Evolutionary conservation across 1,140 invertebrate species (phyloP).

Genomic region (Conus ventricosus): DNA sequence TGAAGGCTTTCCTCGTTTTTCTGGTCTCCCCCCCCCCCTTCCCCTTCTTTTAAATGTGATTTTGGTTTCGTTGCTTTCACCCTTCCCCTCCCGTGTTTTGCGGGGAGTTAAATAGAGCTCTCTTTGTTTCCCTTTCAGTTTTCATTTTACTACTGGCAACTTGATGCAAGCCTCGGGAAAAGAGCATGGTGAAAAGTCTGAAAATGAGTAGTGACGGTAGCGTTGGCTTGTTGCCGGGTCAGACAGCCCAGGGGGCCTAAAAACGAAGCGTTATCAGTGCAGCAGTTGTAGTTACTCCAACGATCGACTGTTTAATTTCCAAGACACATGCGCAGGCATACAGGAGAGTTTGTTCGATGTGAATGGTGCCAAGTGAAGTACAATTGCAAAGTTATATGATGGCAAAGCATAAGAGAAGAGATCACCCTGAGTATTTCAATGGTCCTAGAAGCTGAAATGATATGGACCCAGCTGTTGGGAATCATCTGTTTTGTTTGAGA

Average conservation of each 20-base stretch:
- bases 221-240: not conserved
- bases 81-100: not conserved
- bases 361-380: conserved; percentile 34
- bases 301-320: conserved; percentile 34
- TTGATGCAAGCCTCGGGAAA: not conserved
- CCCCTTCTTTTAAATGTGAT: too few species aligned
- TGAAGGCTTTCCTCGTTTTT: not conserved
- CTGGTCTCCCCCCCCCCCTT: too few species aligned
- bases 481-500: too few species aligned
- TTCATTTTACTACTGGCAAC: conserved; percentile 7
- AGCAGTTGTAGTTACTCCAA: conserved; percentile 18
- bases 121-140: conserved; percentile 25
- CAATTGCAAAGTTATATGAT: conserved; percentile 42
- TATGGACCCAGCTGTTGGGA: too few species aligned
- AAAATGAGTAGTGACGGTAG: not conserved
- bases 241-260: not conserved
- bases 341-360: conserved; percentile 44
- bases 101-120: not conserved
- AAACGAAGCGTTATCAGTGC: conserved; percentile 13
- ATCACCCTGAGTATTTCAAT: not conserved
- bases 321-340: conserved; percentile 46
- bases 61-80: too few species aligned
- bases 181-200: not conserved
- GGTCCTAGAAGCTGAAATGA: too few species aligned
- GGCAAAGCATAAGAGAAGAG: conserved; percentile 14